These are phyloP conservation scores for Lottia scabra DNA, from an alignment of 2,888 invertebrate genomes.

Conservation along the genomic window DNA sequence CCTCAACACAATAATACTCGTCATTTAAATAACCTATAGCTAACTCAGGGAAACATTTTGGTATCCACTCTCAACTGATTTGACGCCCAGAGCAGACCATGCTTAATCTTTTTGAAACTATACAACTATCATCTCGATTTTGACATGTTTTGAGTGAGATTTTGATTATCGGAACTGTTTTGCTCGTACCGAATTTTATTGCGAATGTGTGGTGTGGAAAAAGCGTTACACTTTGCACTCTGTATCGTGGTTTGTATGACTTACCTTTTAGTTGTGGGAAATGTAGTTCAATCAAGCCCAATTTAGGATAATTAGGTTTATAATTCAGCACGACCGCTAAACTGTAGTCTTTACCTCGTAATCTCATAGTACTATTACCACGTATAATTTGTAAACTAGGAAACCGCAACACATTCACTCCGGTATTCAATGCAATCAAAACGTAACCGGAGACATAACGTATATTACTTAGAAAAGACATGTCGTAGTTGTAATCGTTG, in stretches of 20 bases:
- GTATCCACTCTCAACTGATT: too few species aligned
- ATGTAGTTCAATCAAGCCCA: slow-evolving; percentile 58
- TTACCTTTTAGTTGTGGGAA: slow-evolving; percentile 59
- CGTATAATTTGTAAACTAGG: slow-evolving; percentile 92
- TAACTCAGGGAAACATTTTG: too few species aligned
- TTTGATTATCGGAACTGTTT: too few species aligned
- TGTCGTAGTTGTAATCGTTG: slow-evolving; percentile 78
- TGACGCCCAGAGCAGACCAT: too few species aligned
- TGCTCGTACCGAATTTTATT: too few species aligned
- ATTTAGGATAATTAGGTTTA: slow-evolving; percentile 28
- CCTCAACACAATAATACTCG: too few species aligned
- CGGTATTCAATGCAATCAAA: slow-evolving; percentile 81
- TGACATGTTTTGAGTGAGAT: too few species aligned
- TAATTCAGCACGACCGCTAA: slow-evolving; percentile 57
- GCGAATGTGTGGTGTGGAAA: too few species aligned
- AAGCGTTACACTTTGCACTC: too few species aligned
- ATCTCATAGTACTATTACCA: slow-evolving; percentile 89
- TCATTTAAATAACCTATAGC: too few species aligned
- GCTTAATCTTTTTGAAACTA: too few species aligned
- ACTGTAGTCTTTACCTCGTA: slow-evolving; percentile 68
- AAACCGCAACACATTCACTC: slow-evolving; percentile 84
- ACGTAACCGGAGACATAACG: slow-evolving; percentile 95
- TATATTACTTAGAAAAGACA: slow-evolving; percentile 92
- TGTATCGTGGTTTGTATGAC: not conserved
- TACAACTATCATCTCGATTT: too few species aligned